These are phyloP conservation scores for Nannobrachium achirus DNA, from an alignment of 2,113 vertebrate species.

Conservation along the genomic window DNA sequence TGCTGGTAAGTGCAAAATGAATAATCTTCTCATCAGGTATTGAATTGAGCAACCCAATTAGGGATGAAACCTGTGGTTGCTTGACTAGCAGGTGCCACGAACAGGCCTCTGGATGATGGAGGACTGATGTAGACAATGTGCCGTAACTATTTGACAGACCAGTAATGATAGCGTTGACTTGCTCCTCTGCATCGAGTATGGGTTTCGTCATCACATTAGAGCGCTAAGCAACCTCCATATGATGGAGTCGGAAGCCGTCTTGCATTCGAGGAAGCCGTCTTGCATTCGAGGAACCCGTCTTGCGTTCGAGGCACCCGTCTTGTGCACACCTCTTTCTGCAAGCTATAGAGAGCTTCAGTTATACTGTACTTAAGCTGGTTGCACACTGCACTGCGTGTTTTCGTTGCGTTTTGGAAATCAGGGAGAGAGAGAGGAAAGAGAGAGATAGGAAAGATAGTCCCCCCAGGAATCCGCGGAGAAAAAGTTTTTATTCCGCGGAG, in stretches of 20 bases:
- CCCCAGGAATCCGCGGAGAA: no score
- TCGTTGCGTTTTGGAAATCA: no score
- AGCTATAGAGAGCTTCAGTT: neutral
- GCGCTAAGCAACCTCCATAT: conserved; percentile 8
- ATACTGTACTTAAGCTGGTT: conserved; percentile 8
- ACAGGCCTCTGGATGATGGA: neutral
- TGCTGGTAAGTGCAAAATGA: no score
- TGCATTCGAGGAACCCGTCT: neutral
- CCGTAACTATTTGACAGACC: no score
- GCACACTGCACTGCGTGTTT: no score
- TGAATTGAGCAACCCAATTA: no score
- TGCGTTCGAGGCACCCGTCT: no score
- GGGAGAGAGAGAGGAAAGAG: no score
- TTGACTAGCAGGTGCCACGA: conserved; percentile 21
- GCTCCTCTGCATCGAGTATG: neutral
- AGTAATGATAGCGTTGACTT: neutral
- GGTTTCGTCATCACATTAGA: conserved; percentile 7
- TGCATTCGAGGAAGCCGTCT: conserved; percentile 13
- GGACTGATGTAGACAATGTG: neutral
- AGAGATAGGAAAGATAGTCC: no score
- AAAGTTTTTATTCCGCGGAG: no score
- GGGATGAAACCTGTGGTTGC: neutral
- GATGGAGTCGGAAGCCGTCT: neutral
- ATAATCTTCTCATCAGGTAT: no score
- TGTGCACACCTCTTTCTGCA: neutral